A percentile compares a stretch with the other conserved stretches of the same genome.
Evolutionary conservation across 2,113 vertebrate species (phyloP).

Genomic region (Bos javanicus): DNA sequence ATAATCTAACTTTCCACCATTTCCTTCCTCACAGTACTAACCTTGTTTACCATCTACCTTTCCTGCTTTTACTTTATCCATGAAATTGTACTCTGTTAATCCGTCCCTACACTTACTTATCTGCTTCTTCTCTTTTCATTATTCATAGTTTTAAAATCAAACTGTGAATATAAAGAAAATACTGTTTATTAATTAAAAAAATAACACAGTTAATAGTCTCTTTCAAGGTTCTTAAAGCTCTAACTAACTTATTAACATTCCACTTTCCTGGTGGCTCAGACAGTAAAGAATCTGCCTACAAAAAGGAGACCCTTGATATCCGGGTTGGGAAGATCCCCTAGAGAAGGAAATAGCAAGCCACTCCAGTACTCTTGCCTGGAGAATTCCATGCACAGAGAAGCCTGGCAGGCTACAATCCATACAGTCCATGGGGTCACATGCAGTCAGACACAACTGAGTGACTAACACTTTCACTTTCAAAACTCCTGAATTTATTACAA

Average conservation of each 20-base stretch:
- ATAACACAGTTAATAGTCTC: background rate
- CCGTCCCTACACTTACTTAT: background rate
- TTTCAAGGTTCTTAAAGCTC: background rate
- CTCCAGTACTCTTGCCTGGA: background rate
- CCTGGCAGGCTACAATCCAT: background rate
- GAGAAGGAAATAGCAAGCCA: background rate
- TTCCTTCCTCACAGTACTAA: background rate
- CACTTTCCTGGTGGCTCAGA: background rate
- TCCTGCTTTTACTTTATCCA: background rate
- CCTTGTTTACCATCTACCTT: background rate
- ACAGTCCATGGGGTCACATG: background rate
- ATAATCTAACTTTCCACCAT: background rate
- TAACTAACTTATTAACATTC: background rate
- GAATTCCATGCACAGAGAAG: background rate
- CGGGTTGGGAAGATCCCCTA: background rate
- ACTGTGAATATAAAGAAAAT: background rate
- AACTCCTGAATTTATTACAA: background rate
- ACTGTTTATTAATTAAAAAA: background rate
- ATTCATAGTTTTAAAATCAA: background rate
- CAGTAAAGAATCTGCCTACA: background rate
- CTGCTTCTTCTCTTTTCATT: background rate
- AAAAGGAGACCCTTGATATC: background rate
- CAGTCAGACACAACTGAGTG: background rate
- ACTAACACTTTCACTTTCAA: background rate
- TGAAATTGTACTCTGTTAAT: background rate